phyloP scores from a whole-genome alignment of 2,888 invertebrate species.

The Lysandra bellargus region DNA sequence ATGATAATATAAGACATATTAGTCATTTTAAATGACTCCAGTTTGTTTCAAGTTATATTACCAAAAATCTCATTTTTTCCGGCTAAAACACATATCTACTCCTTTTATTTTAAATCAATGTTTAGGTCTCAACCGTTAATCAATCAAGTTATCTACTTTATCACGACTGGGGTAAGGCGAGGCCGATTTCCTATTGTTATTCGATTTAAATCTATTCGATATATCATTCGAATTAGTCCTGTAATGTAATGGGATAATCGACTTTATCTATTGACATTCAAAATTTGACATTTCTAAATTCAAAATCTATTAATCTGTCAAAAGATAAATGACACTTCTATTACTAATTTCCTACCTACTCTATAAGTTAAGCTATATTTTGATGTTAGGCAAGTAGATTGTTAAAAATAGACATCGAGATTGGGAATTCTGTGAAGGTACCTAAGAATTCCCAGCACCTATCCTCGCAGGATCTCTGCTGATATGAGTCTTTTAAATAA shows the following conservation, averaged over 20 bases:
- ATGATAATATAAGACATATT: no score
- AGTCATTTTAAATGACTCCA: no score
- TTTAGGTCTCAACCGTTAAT: conserved; percentile 21
- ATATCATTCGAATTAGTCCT: conserved; percentile 30
- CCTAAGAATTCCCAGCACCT: no score
- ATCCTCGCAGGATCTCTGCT: no score
- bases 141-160: conserved; percentile 28
- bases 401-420: not conserved
- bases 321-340: not conserved
- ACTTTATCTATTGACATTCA: conserved; percentile 41
- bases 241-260: conserved; percentile 33
- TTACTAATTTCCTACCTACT: not conserved
- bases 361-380: no score
- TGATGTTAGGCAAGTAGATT: not conserved
- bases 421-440: no score
- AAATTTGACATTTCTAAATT: conserved; percentile 30
- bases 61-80: not conserved
- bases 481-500: no score
- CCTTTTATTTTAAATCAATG: conserved; percentile 6
- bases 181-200: conserved; percentile 27
- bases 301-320: not conserved
- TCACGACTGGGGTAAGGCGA: conserved; percentile 28
- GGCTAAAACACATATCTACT: not conserved
- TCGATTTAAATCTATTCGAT: conserved; percentile 7
- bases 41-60: not conserved